phyloP scores from a whole-genome alignment of 2,113 vertebrate genomes.

The Coregonus clupeaformis region DNA sequence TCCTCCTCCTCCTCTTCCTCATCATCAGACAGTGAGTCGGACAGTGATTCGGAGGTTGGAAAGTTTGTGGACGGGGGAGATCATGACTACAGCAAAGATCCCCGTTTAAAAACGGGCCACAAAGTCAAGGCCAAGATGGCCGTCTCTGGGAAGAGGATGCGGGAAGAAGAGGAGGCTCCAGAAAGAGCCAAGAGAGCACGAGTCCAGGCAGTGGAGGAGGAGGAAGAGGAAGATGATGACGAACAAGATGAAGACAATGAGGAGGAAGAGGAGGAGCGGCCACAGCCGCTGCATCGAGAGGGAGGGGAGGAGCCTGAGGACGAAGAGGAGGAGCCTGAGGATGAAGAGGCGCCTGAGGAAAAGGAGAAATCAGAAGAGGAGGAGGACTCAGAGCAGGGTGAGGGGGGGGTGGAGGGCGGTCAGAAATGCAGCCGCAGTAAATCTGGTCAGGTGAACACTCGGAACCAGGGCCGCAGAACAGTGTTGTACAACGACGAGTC shows the following conservation, averaged over 20 bases:
- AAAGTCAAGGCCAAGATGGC: constrained; percentile 64
- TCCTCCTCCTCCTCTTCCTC: constrained; percentile 84
- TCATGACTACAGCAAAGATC: constrained; percentile 96
- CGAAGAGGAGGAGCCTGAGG: constrained; percentile 57
- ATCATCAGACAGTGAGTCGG: constrained; percentile 74
- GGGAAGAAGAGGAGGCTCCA: constrained; percentile 33
- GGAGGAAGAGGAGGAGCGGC: constrained; percentile 60
- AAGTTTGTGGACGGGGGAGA: constrained; percentile 92
- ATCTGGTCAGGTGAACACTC: constrained; percentile 86
- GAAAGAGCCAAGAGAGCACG: constrained; percentile 69
- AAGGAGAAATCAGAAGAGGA: constrained; percentile 72
- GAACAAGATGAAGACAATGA: constrained; percentile 66
- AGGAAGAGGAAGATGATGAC: constrained; percentile 68
- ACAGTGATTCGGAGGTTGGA: constrained; percentile 82
- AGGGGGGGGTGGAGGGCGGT: constrained; percentile 49
- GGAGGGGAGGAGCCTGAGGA: constrained; percentile 30
- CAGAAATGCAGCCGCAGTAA: constrained; percentile 61
- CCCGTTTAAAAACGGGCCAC: constrained; percentile 76
- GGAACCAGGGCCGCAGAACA: constrained; percentile 94
- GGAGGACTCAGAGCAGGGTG: constrained; percentile 60
- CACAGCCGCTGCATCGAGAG: constrained; percentile 61
- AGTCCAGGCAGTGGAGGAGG: constrained; percentile 63
- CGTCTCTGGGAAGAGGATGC: constrained; percentile 67
- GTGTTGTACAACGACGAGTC: constrained; percentile 93
- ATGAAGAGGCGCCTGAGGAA: constrained; percentile 67